Conservation (phyloP, 2,797 vertebrate species). For the Chelon labrosus region DNA sequence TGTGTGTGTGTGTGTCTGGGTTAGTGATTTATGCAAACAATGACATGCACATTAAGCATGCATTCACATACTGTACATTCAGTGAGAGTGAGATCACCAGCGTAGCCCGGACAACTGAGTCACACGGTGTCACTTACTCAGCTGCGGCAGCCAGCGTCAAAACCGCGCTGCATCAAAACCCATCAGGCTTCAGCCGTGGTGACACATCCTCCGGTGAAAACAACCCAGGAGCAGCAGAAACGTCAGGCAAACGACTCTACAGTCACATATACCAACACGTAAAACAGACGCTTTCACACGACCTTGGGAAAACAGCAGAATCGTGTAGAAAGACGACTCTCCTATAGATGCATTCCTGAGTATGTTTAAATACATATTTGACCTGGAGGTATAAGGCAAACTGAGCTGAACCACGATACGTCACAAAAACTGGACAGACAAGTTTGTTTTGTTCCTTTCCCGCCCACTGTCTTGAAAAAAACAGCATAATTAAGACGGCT, state of each 20-base stretch:
- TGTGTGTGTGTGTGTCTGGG: neutral
- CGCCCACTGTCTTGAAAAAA: constrained; percentile 2
- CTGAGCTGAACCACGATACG: neutral
- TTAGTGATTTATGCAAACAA: constrained; percentile 21
- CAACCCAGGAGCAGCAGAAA: neutral
- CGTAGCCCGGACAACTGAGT: neutral
- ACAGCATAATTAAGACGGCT: neutral
- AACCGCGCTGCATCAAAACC: neutral
- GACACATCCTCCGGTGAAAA: neutral
- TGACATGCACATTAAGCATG: constrained; percentile 20
- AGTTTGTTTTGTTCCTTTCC: neutral
- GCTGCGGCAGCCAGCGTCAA: neutral
- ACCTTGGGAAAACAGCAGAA: neutral
- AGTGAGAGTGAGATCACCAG: neutral
- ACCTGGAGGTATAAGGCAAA: neutral
- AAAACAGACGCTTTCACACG: constrained; percentile 9
- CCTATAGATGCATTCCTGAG: neutral
- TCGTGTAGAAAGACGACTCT: neutral
- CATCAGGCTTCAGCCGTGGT: neutral
- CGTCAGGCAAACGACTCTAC: neutral
- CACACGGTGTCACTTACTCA: neutral
- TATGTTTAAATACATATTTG: neutral
- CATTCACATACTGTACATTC: neutral
- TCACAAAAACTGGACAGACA: neutral
- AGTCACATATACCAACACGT: neutral